A percentile compares a stretch with the other conserved stretches of the same genome.
Conservation (phyloP, 2,113 vertebrate species). For the Garra rufa region DNA sequence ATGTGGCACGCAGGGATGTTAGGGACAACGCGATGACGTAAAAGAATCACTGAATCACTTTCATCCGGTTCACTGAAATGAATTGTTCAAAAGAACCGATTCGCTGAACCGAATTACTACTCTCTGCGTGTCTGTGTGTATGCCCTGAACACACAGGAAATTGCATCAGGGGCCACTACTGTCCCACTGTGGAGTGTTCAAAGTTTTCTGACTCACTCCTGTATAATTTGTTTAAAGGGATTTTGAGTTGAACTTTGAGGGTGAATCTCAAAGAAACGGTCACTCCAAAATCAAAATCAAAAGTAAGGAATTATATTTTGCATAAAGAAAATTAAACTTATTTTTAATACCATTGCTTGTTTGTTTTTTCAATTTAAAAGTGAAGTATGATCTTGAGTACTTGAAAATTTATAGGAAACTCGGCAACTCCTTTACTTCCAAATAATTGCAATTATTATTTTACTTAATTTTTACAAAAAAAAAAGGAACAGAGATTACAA, state of each 20-base stretch:
- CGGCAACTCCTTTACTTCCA: not conserved
- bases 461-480: not conserved
- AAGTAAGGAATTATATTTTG: not conserved
- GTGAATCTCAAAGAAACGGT: not conserved
- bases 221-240: not conserved
- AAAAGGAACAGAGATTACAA: not conserved
- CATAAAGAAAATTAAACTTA: not conserved
- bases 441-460: not conserved
- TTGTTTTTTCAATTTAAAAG: not conserved
- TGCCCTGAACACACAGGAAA: constrained; percentile 67
- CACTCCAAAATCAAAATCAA: not conserved
- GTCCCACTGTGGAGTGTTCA: constrained; percentile 24
- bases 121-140: constrained; percentile 29
- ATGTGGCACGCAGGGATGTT: not conserved
- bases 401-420: not conserved
- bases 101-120: not conserved
- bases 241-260: not conserved
- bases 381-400: not conserved
- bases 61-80: not conserved
- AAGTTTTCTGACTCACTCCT: not conserved
- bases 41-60: not conserved
- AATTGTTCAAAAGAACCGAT: not conserved
- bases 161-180: constrained; percentile 66
- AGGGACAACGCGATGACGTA: not conserved
- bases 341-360: not conserved